Conservation (phyloP, 1,140 invertebrate genomes). For the Eulimnadia texana region DNA sequence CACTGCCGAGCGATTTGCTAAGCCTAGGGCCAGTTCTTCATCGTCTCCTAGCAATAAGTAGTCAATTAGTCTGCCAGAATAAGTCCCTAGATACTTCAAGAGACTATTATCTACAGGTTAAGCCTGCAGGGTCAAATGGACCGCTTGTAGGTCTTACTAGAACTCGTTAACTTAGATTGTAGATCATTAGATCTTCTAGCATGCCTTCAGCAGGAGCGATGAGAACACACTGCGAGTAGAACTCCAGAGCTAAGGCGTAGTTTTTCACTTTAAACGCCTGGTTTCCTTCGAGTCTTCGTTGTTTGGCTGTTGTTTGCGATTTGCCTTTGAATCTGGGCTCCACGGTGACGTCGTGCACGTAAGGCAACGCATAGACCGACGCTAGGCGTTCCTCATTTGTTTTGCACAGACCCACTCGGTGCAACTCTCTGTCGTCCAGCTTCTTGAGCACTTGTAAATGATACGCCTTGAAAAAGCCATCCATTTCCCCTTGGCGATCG, state of each 20-base stretch:
- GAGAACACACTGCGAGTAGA: too few species aligned
- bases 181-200: too few species aligned
- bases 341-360: constrained; percentile 19
- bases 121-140: too few species aligned
- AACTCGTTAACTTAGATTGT: too few species aligned
- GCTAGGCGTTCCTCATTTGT: constrained; percentile 25
- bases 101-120: too few species aligned
- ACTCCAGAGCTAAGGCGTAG: too few species aligned
- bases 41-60: too few species aligned
- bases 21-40: constrained; percentile 49
- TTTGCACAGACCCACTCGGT: neutral
- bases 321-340: neutral
- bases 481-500: constrained; percentile 8
- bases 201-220: too few species aligned
- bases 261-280: constrained; percentile 3
- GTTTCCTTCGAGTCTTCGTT: neutral
- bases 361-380: constrained; percentile 22
- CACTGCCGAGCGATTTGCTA: constrained; percentile 76
- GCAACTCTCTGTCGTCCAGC: constrained; percentile 3
- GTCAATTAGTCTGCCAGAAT: too few species aligned
- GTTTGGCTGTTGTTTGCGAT: neutral
- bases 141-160: too few species aligned
- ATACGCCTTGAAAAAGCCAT: constrained; percentile 16
- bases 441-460: constrained; percentile 11
- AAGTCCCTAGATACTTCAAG: too few species aligned